A percentile compares a stretch with the other conserved stretches of the same genome.
Conservation (phyloP, 2,888 invertebrate species). For the Hofmannophila pseudospretella region DNA sequence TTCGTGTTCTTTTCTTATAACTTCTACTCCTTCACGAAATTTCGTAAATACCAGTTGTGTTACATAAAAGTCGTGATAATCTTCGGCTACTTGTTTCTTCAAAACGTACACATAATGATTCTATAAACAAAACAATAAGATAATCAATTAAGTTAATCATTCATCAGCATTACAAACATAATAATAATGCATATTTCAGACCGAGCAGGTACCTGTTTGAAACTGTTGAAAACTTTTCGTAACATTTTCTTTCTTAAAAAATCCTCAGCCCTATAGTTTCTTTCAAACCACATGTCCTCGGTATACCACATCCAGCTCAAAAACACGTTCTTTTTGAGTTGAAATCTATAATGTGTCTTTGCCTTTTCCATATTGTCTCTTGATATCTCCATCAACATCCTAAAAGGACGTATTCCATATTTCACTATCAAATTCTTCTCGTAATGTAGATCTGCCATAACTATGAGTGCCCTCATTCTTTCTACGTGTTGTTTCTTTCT, state of each 20-base stretch:
- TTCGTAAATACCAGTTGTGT: conserved; percentile 67
- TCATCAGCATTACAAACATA: too few relatives aligned
- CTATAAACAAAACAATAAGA: conserved; percentile 38
- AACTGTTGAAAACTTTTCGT: conserved; percentile 56
- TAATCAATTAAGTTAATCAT: conserved; percentile 1
- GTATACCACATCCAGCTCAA: conserved; percentile 73
- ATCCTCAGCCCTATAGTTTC: conserved; percentile 75
- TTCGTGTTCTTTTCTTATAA: conserved; percentile 63
- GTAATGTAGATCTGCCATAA: conserved; percentile 73
- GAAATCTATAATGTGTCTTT: conserved; percentile 59
- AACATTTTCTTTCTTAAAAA: conserved; percentile 71
- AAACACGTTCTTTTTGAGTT: conserved; percentile 69
- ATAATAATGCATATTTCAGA: background rate
- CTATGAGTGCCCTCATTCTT: conserved; percentile 58
- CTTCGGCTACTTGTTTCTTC: conserved; percentile 83
- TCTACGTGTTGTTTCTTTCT: conserved; percentile 75
- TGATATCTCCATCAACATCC: conserved; percentile 46
- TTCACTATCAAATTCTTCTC: conserved; percentile 55
- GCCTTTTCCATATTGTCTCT: conserved; percentile 62
- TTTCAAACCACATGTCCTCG: conserved; percentile 66
- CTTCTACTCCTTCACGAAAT: conserved; percentile 63
- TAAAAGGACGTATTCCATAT: conserved; percentile 58
- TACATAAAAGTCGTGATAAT: conserved; percentile 82
- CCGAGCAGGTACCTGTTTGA: conserved; percentile 56
- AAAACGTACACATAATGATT: conserved; percentile 58